Conservation (phyloP, 2,888 invertebrate genomes). For the Xanthorhoe spadicearia region DNA sequence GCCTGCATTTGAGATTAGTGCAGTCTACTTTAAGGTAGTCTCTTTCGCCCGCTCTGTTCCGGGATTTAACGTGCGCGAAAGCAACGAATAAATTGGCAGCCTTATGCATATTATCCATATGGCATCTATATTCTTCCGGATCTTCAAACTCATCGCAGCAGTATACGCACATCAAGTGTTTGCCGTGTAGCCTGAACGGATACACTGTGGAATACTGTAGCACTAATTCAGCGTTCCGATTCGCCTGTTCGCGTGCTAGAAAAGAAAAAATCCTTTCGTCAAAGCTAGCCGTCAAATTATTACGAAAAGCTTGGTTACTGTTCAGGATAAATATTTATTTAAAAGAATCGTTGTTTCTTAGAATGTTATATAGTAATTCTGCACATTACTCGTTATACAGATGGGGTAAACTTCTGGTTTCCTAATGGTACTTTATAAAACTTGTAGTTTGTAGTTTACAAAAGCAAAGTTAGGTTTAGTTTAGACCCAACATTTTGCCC, state of each 20-base stretch:
- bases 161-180: slow-evolving; percentile 70
- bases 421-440: too few relatives aligned
- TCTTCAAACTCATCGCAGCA: slow-evolving; percentile 70
- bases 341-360: too few relatives aligned
- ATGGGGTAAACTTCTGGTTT: too few relatives aligned
- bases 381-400: too few relatives aligned
- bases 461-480: too few relatives aligned
- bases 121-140: slow-evolving; percentile 63
- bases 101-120: slow-evolving; percentile 62
- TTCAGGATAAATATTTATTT: not conserved
- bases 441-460: too few relatives aligned
- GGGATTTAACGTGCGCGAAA: slow-evolving; percentile 60
- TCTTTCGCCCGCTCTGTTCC: slow-evolving; percentile 42
- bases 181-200: slow-evolving; percentile 72
- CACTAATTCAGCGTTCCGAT: slow-evolving; percentile 72
- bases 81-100: slow-evolving; percentile 64
- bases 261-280: slow-evolving; percentile 54
- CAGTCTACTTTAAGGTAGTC: slow-evolving; percentile 74
- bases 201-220: slow-evolving; percentile 72
- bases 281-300: not conserved
- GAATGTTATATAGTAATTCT: too few relatives aligned
- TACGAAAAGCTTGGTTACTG: not conserved
- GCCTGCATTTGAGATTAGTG: slow-evolving; percentile 62
- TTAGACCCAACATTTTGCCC: too few relatives aligned
- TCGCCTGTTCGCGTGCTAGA: slow-evolving; percentile 70